These are phyloP conservation scores for Pangasius macronema DNA, from an alignment of 2,797 vertebrate species.

Conservation along the genomic window DNA sequence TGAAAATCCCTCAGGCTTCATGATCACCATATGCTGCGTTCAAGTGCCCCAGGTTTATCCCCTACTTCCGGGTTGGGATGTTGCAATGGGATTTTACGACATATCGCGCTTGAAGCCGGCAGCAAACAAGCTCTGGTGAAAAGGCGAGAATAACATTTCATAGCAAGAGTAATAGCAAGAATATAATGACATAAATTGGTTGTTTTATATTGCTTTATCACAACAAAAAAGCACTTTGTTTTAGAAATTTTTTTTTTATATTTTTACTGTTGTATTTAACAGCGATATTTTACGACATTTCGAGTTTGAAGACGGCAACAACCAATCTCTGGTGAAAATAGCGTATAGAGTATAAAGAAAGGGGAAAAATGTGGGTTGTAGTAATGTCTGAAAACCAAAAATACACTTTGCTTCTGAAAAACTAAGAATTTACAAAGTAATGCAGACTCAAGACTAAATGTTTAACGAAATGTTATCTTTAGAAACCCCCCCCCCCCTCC, in stretches of 20 bases:
- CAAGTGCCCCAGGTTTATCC: background rate
- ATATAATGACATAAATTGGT: background rate
- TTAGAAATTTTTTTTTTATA: background rate
- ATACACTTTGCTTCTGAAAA: background rate
- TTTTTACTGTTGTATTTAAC: background rate
- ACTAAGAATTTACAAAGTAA: background rate
- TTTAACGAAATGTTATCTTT: background rate
- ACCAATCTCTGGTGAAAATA: background rate
- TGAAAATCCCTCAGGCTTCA: background rate
- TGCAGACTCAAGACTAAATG: background rate
- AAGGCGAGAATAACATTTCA: background rate
- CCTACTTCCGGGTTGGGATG: conserved; percentile 1
- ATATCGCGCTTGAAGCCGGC: background rate
- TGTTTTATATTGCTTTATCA: background rate
- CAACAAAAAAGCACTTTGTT: background rate
- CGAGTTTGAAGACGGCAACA: background rate
- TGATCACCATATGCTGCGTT: background rate
- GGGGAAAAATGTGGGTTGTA: background rate
- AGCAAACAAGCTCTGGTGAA: background rate
- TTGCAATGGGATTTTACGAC: background rate
- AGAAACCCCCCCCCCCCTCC: background rate
- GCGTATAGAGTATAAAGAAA: background rate
- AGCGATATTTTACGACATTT: background rate
- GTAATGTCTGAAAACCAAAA: background rate
- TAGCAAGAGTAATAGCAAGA: background rate